Percentiles rank a stretch among this genome's conserved stretches.
These are phyloP conservation scores for Nematopogon swammerdamellus DNA, from an alignment of 2,888 invertebrate species.

Conservation along the genomic window DNA sequence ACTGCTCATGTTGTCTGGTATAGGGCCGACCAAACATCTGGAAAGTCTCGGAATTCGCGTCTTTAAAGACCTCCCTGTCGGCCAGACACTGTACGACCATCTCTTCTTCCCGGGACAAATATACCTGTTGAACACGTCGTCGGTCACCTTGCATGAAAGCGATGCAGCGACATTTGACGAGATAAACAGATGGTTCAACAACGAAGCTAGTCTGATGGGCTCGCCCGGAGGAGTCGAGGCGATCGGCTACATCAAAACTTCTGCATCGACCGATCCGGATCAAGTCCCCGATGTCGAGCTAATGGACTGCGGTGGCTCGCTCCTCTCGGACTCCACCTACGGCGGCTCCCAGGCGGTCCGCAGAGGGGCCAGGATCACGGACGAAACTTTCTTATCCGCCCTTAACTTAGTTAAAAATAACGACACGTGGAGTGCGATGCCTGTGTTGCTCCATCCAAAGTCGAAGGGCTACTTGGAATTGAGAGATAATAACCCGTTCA, in stretches of 20 bases:
- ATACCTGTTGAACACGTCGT: constrained; percentile 39
- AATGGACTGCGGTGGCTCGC: constrained; percentile 60
- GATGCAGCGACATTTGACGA: constrained; percentile 39
- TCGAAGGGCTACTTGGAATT: constrained; percentile 70
- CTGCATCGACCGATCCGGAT: constrained; percentile 47
- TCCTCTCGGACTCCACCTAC: constrained; percentile 56
- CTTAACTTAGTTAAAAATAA: constrained; percentile 50
- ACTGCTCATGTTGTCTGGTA: constrained; percentile 84
- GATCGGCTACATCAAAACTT: constrained; percentile 60
- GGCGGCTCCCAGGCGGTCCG: constrained; percentile 45
- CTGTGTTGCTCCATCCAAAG: constrained; percentile 70
- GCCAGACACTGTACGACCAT: constrained; percentile 63
- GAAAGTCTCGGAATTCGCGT: constrained; percentile 57
- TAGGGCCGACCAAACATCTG: constrained; percentile 57
- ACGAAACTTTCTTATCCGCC: constrained; percentile 54
- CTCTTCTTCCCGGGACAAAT: constrained; percentile 51
- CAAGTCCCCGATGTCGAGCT: constrained; percentile 65
- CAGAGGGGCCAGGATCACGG: constrained; percentile 53
- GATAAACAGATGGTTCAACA: constrained; percentile 41
- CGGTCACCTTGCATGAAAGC: constrained; percentile 37
- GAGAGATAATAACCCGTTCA: constrained; percentile 68
- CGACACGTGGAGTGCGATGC: constrained; percentile 62
- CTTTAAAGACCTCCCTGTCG: constrained; percentile 63
- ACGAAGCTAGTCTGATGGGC: constrained; percentile 54
- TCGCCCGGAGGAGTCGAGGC: constrained; percentile 65